A percentile compares a stretch with the other conserved stretches of the same genome.
phyloP scores from a whole-genome alignment of 2,888 invertebrate species.

The Andrena praecox region DNA sequence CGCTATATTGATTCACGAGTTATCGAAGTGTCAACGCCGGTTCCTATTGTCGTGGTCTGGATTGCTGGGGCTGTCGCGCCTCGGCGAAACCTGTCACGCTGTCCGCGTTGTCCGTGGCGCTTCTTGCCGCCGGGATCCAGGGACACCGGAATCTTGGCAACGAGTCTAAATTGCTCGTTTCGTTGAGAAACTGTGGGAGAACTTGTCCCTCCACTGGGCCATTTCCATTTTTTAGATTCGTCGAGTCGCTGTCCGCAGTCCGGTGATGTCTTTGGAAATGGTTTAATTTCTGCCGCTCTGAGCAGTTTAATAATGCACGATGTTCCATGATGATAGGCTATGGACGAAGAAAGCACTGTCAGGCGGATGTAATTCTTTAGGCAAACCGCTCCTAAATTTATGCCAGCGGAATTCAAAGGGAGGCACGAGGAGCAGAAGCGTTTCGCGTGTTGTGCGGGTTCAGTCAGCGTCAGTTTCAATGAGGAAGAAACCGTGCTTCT shows the following conservation, averaged over 20 bases:
- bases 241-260: not conserved
- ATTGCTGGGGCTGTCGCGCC: constrained; percentile 32
- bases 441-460: constrained; percentile 59
- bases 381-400: constrained; percentile 23
- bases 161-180: constrained; percentile 7
- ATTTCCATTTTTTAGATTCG: constrained; percentile 30
- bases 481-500: constrained; percentile 75
- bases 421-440: constrained; percentile 73
- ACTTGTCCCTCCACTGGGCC: constrained; percentile 23
- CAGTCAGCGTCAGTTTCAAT: constrained; percentile 81
- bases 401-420: constrained; percentile 46
- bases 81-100: constrained; percentile 40
- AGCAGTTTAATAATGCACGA: too few species aligned
- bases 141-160: constrained; percentile 39
- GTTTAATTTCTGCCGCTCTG: too few species aligned
- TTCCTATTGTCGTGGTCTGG: constrained; percentile 46
- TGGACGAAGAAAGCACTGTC: not conserved
- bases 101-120: constrained; percentile 5
- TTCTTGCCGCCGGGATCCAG: constrained; percentile 44
- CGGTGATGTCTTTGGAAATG: too few species aligned
- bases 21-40: constrained; percentile 71
- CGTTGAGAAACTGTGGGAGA: constrained; percentile 39
- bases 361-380: not conserved
- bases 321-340: too few species aligned
- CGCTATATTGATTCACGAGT: constrained; percentile 73